Conservation (phyloP, 2,888 invertebrate genomes). For the Ormia ochracea region DNA sequence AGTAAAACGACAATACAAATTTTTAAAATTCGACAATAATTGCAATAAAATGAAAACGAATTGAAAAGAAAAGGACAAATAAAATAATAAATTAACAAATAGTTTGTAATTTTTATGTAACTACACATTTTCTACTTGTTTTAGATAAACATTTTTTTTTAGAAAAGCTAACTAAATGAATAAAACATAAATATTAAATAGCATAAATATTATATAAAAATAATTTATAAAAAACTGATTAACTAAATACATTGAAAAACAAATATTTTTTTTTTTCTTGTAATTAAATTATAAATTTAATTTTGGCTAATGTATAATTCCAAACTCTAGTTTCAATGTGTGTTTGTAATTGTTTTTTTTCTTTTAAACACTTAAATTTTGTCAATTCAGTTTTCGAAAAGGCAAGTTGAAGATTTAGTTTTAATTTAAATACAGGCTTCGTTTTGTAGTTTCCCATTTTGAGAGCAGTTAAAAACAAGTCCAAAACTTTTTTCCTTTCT, state of each 20-base stretch:
- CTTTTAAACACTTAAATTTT: not conserved
- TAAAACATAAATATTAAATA: conserved; percentile 5
- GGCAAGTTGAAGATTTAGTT: not conserved
- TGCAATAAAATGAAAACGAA: conserved; percentile 11
- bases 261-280: conserved; percentile 34
- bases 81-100: conserved; percentile 15
- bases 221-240: not conserved
- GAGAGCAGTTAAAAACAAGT: too few species aligned
- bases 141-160: conserved; percentile 58
- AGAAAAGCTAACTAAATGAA: not conserved
- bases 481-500: not conserved
- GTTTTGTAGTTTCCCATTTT: not conserved
- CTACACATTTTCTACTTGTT: conserved; percentile 62
- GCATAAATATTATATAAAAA: not conserved
- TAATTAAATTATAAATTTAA: not conserved
- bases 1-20: conserved; percentile 37
- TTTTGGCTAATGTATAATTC: not conserved
- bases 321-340: not conserved
- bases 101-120: conserved; percentile 50
- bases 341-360: not conserved
- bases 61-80: not conserved
- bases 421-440: not conserved
- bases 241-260: not conserved
- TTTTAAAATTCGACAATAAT: conserved; percentile 40
- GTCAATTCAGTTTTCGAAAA: not conserved